A percentile compares a stretch with the other conserved stretches of the same genome.
Conservation (phyloP, 53 echinoderm and acorn worm genomes). For the Stichopus horrens region DNA sequence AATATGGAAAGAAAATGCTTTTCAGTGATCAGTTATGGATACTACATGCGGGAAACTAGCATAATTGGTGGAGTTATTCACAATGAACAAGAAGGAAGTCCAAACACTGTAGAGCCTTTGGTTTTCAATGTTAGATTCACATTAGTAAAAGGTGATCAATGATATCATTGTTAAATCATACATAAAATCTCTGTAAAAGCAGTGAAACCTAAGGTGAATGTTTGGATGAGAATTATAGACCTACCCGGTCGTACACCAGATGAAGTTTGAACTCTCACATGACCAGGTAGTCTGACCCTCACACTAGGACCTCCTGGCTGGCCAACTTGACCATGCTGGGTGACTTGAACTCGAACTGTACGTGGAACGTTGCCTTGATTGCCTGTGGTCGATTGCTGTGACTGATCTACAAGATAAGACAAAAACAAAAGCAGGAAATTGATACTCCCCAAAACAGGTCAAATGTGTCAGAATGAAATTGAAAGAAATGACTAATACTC, state of each 20-base stretch:
- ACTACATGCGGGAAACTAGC: not conserved
- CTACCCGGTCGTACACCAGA: conserved; percentile 19
- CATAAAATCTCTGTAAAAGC: too few relatives aligned
- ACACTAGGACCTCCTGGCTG: conserved; percentile 17
- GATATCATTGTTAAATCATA: too few relatives aligned
- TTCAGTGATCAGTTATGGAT: too few relatives aligned
- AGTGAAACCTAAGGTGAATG: not conserved
- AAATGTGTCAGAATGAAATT: too few relatives aligned
- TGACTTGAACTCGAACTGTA: conserved; percentile 30
- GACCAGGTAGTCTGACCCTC: conserved; percentile 23
- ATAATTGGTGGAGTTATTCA: not conserved
- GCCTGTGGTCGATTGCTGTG: not conserved
- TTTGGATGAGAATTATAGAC: not conserved
- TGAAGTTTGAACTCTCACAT: conserved; percentile 13
- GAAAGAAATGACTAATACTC: too few relatives aligned
- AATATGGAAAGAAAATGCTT: too few relatives aligned
- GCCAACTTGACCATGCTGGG: conserved; percentile 26
- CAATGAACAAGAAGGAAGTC: not conserved
- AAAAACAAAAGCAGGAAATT: too few relatives aligned
- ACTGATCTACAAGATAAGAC: not conserved
- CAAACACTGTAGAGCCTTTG: not conserved
- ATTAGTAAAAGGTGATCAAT: too few relatives aligned
- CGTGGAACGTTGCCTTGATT: conserved; percentile 4
- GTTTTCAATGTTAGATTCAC: not conserved
- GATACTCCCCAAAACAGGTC: too few relatives aligned